Evolutionary conservation across 2,797 vertebrate species (phyloP), one percentile per base, ranked within the genome.

Genomic region (Bradypodion ventrale): DNA sequence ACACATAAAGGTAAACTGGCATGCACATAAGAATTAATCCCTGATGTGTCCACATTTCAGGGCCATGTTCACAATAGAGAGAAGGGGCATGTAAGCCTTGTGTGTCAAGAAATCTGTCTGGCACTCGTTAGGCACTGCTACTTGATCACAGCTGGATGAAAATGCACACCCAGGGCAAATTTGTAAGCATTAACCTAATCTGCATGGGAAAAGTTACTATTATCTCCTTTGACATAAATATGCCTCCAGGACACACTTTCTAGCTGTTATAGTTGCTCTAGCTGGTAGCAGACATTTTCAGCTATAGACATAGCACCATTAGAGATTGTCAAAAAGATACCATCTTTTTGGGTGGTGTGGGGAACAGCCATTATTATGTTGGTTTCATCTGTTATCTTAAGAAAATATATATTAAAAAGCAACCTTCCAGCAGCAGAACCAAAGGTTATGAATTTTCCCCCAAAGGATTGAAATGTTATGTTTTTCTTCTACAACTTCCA

Each of bases 111-210:
- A 93, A 96, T 96, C 96, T 96, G 96, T 97, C 97, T 97, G 96
- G 95, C 93, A 94, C 96, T 97, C 95, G 92, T 97, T 96, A 97
- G 94, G 95, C 94, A 91, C 95, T 95, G 95, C 95, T 94, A 95
- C 94, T 95, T 93, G 95, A 96, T 97, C 97, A 95, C 97, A 98
- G 97, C 96, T 87, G 97, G 97, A 95, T 93, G 92, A 93, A 95
- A 96, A 96, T 94, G 95, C 95, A 96, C 96, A 97, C 96, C 96
- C 96, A 97, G 96, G 96, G 97, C 96, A 97, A 97, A 97, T 97
- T 97, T 98, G 97, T 97, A 98, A 98, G 98, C 97, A 98, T 96
- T 95, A 97, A 97, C 97, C 97, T 98, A 97, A 97, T 98, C 97
- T 98, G 97, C 97, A 98, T 97, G 96, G 96, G 96, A 96, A 97